Base-by-base conservation (phyloP, 2,797 vertebrate species). In the Alauda arvensis region DNA sequence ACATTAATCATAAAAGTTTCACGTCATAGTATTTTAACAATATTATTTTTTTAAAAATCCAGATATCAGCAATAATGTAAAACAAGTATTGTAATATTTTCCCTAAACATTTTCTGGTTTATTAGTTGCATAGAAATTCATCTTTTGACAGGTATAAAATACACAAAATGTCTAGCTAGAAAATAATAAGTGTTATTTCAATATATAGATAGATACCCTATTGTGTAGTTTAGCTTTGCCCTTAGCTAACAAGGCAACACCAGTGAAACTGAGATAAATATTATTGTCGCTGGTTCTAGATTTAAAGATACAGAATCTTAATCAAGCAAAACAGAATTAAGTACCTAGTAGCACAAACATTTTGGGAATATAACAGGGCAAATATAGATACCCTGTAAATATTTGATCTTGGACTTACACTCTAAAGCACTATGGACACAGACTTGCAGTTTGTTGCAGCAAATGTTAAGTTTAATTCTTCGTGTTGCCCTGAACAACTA, bases 231-330 rank as follows among this genome's bases (percentile, higher is more conserved):
- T 56, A 60, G 11, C 8, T 76, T 53, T 82, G 13, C 39, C 33
- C 25, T 6, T 49, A 28, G 5, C 33, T 29, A 59, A 42, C 18
- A 72, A 39, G 4, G 3, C 1, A 0, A 88, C 63, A n/a, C 1
- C 33, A 29, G 20, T 39, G 19, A 65, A 71, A 45, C 14, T 21
- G 29, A 57, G 59, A 34, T 63, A 59, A 63, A 59, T 42, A 7
- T 10, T 40, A 21, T 71, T 67, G 8, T 10, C 23, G 37, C 28
- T 59, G 12, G 1, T 10, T 81, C 3, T 51, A 14, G 14, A 40
- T 46, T 66, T 53, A 4, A 8, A n/a, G 21, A 49, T 7, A 34
- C 6, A 37, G 37, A 37, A 37, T 37, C 20, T 37, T 42, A 29
- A 61, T 3, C 4, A 62, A 55, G 17, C 4, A 45, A 67, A 76